Evolutionary conservation across 2,113 vertebrate genomes (phyloP), one percentile per base, ranked within the genome.

Genomic region (Cyanoramphus novaezelandiae): DNA sequence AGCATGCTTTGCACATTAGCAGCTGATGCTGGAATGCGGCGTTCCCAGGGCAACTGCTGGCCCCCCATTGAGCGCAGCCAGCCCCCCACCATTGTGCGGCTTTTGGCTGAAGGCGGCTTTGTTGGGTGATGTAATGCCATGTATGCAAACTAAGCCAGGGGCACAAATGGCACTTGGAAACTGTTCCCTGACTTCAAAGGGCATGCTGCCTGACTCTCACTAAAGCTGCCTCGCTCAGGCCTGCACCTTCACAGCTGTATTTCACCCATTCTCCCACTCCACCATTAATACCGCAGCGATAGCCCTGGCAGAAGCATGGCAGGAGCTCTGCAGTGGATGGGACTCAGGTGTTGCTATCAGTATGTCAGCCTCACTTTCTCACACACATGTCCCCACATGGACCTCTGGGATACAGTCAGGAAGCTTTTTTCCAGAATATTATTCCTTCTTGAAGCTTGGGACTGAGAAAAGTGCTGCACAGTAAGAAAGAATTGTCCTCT

Each of bases 51-150:
- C 96, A 97, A 98, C 98, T 89, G 63, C 88, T 87, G 96, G 92
- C 96, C 97, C 97, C 97, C 93, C 88, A 94, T 67, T 64, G 96
- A 89, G 95, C 67, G 24, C 68, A 78, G 93, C 94, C 97, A 95
- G 91, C 94, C 95, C 95, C 94, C 90, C 37, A 18, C 78, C 92
- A 96, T 97, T 98, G 97, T 98, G 92, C 29, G 39, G 35, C 50
- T 31, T 31, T 44, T 15, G 96, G 92, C 94, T 96, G 97, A 94
- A 92, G 92, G 95, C 85, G 31, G 96, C 97, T 97, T 95, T 97
- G 96, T 94, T 70, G 94, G 95, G 82, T 98, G 97, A 98, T 97
- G 98, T 98, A 97, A 98, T 97, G 97, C 92, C 72, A 20, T 96
- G 98, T 96, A 95, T 97, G 97, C 96, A 97, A 98, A 97, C 95